phyloP scores from a whole-genome alignment of 1,140 invertebrate species.

The Caenorhabditis remanei region DNA sequence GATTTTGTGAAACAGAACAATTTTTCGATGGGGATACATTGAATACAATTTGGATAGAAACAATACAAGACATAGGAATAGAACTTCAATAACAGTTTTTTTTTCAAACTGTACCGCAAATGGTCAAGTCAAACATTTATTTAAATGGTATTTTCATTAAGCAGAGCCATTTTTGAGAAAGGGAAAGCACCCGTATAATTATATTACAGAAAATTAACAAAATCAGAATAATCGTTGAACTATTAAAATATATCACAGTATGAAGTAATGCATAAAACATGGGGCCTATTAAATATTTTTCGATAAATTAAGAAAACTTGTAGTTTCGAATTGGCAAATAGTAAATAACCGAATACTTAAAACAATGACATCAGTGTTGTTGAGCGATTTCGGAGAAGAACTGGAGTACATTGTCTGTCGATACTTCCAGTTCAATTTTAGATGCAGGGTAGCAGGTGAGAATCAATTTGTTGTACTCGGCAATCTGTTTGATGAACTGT shows the following conservation, averaged over 20 bases:
- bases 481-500: constrained; percentile 97
- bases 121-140: no score
- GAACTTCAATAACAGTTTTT: no score
- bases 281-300: no score
- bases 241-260: neutral
- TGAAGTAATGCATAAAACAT: neutral
- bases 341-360: no score
- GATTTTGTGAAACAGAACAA: neutral
- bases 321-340: no score
- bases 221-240: neutral
- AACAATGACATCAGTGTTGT: constrained; percentile 83
- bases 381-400: constrained; percentile 99
- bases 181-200: constrained; percentile 29
- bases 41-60: no score
- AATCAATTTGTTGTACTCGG: constrained; percentile 91
- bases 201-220: constrained; percentile 19
- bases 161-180: neutral
- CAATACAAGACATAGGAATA: no score
- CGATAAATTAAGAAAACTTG: no score
- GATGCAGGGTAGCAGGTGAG: constrained; percentile 95
- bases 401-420: constrained; percentile 93
- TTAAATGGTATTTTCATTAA: neutral
- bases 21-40: neutral
- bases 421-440: constrained; percentile 93
- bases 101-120: no score